Base-by-base conservation (phyloP, 2,888 invertebrate genomes). In the Meteorus colon region DNA sequence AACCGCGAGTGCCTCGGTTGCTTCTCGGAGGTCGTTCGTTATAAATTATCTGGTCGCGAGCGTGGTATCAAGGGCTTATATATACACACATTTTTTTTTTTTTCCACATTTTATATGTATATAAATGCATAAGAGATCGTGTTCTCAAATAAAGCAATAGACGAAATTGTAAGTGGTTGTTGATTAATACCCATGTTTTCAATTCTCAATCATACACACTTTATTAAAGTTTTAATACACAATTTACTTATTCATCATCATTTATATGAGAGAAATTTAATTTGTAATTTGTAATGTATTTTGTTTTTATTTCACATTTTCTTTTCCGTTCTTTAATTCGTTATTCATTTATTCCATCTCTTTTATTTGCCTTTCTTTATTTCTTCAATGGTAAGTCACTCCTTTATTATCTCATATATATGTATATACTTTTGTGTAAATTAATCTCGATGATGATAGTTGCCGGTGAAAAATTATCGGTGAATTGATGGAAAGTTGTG, bases 401-500 rank as follows among this genome's bases (percentile, higher is more conserved):
- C 19, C 5, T 19, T 19, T 2, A 55, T n/a, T 19, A 4, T 19
- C 19, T 8, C 10, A 55, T n/a, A n/a, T n/a, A n/a, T 48, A n/a
- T 6, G 14, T 16, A n/a, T 55, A 55, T 55, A 55, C 55, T 55
- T 55, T 55, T 55, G 55, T 55, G 55, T 55, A 24, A 55, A 24
- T 55, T 55, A 55, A 55, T 55, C 55, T 19, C 19, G 19, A 55
- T 55, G 19, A 55, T 55, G 55, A 55, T 19, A 10, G 55, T 55
- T 55, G 19, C 55, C n/a, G 24, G 51, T 65, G 70, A 67, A 68
- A 77, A 80, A 80, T 79, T 73, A 63, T 63, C 77, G 75, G 77
- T 80, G 29, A 81, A 81, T 82, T 76, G 75, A 69, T 81, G 73
- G 81, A 81, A 82, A 82, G 81, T 80, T 77, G 79, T 6, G 74